These are phyloP conservation scores for Wasmannia auropunctata DNA, from an alignment of 1,140 invertebrate genomes.

Conservation along the genomic window DNA sequence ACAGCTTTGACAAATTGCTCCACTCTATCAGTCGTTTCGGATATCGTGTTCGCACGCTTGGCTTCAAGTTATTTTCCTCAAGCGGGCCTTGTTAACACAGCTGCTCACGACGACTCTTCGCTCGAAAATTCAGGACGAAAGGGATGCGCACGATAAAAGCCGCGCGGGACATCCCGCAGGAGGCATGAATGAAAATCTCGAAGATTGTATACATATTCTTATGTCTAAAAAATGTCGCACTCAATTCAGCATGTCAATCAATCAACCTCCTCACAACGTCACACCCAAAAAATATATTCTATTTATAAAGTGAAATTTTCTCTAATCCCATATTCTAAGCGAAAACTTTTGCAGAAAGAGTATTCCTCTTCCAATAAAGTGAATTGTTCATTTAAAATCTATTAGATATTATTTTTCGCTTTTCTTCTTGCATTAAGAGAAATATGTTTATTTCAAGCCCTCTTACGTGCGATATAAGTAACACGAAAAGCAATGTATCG, in stretches of 20 bases:
- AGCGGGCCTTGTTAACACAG: neutral
- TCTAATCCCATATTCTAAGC: no score
- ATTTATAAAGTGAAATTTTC: no score
- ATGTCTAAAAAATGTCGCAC: neutral
- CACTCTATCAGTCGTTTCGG: slow-evolving; percentile 10
- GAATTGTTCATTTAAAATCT: no score
- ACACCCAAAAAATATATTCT: no score
- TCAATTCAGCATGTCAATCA: neutral
- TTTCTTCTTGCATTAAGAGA: no score
- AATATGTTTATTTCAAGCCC: no score
- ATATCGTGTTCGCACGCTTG: slow-evolving; percentile 23
- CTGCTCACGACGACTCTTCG: neutral
- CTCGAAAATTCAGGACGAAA: neutral
- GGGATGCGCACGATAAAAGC: neutral
- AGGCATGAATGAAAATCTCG: neutral
- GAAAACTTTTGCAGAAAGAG: no score
- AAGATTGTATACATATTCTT: neutral
- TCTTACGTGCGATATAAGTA: no score
- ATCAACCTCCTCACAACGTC: neutral
- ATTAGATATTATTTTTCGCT: no score
- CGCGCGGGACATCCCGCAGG: neutral
- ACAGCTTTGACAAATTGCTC: slow-evolving; percentile 52
- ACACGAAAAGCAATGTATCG: no score
- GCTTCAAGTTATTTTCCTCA: neutral
- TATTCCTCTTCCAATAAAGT: no score